These are phyloP conservation scores for Drosophila subobscura DNA, from an alignment of 1,140 invertebrate genomes.

Conservation along the genomic window DNA sequence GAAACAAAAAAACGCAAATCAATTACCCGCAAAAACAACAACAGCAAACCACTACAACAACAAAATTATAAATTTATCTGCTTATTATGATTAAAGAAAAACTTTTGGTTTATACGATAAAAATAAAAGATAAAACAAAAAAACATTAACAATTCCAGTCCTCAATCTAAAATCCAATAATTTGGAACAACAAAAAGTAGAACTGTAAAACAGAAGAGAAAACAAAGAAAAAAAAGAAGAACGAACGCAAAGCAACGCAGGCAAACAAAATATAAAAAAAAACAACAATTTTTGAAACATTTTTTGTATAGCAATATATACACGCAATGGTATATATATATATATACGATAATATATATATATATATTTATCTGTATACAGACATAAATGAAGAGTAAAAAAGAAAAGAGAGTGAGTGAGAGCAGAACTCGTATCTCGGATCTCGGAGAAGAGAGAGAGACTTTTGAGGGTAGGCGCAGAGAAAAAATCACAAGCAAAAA, in stretches of 20 bases:
- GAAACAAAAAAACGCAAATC: slow-evolving; percentile 44
- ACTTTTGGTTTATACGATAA: slow-evolving; percentile 78
- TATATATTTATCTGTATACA: slow-evolving; percentile 35
- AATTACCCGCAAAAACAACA: slow-evolving; percentile 32
- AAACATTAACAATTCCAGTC: slow-evolving; percentile 53
- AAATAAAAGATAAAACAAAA: slow-evolving; percentile 56
- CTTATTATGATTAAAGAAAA: slow-evolving; percentile 78
- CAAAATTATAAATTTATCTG: slow-evolving; percentile 77
- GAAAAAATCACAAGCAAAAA: slow-evolving; percentile 62
- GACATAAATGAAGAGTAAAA: slow-evolving; percentile 12
- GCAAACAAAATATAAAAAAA: slow-evolving; percentile 21
- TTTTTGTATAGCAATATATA: slow-evolving; percentile 69
- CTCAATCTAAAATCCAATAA: slow-evolving; percentile 45
- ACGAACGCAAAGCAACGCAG: slow-evolving; percentile 62
- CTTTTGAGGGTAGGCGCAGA: background rate
- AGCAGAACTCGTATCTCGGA: slow-evolving; percentile 32
- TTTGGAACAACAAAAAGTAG: slow-evolving; percentile 55
- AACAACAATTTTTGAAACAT: slow-evolving; percentile 58
- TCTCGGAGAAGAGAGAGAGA: slow-evolving; percentile 16
- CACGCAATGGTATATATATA: slow-evolving; percentile 26
- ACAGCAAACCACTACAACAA: slow-evolving; percentile 46
- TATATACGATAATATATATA: slow-evolving; percentile 60
- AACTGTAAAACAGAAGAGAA: slow-evolving; percentile 37
- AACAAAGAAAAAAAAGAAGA: slow-evolving; percentile 31
- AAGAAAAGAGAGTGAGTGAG: slow-evolving; percentile 41